These are phyloP conservation scores for Chromobotia macracanthus DNA, from an alignment of 2,797 vertebrate species.

Conservation along the genomic window DNA sequence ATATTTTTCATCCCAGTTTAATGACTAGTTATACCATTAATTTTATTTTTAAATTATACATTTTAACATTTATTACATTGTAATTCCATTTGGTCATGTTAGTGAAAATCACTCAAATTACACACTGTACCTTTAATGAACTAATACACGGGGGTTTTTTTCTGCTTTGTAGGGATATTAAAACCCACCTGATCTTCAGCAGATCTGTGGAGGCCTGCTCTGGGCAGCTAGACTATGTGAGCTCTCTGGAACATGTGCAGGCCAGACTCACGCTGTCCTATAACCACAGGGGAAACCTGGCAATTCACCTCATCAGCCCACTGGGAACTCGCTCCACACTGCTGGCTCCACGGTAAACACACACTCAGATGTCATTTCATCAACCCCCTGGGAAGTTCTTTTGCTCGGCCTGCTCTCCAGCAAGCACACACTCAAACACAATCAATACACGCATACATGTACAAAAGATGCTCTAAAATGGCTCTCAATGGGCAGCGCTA, in stretches of 20 bases:
- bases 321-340: slow-evolving; percentile 93
- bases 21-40: no score
- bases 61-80: no score
- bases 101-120: no score
- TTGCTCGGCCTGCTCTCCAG: not conserved
- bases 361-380: slow-evolving; percentile 32
- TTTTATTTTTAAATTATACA: no score
- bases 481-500: not conserved
- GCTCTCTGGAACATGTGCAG: slow-evolving; percentile 89
- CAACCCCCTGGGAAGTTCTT: slow-evolving; percentile 1
- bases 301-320: slow-evolving; percentile 92
- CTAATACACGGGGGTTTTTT: not conserved
- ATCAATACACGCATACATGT: not conserved
- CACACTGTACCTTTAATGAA: no score
- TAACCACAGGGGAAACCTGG: slow-evolving; percentile 91
- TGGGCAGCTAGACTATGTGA: slow-evolving; percentile 84
- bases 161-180: slow-evolving; percentile 82
- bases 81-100: no score
- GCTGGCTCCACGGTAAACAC: slow-evolving; percentile 87
- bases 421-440: slow-evolving; percentile 14
- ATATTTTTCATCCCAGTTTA: no score
- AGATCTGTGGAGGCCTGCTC: slow-evolving; percentile 86
- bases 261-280: slow-evolving; percentile 91
- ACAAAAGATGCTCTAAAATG: not conserved
- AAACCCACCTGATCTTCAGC: slow-evolving; percentile 86